Conservation (phyloP, 2,888 invertebrate species). For the Nasonovia ribisnigri region DNA sequence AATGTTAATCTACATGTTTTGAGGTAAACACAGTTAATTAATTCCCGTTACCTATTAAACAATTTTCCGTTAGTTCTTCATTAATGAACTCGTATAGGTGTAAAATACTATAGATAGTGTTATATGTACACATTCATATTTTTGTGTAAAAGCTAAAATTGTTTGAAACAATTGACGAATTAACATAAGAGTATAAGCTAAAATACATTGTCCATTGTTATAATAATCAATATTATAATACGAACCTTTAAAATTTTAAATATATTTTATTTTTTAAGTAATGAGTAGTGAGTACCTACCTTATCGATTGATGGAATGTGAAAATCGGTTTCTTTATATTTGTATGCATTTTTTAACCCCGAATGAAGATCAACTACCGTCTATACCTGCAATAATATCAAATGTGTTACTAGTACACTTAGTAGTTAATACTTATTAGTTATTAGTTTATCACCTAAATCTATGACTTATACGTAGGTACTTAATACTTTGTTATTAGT, state of each 20-base stretch:
- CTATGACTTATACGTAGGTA: too few species aligned
- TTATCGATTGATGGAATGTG: background rate
- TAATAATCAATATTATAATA: background rate
- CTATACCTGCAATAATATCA: too few species aligned
- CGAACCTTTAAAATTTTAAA: background rate
- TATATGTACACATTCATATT: background rate
- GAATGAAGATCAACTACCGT: background rate
- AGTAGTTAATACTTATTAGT: too few species aligned
- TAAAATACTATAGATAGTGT: background rate
- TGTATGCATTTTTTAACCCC: background rate
- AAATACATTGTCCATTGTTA: background rate
- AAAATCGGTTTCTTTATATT: background rate
- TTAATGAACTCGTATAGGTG: background rate
- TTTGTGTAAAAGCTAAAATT: background rate
- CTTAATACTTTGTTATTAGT: too few species aligned
- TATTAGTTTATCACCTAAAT: too few species aligned
- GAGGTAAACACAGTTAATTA: conserved; percentile 19
- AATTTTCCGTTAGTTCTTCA: conserved; percentile 20
- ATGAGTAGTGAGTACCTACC: too few species aligned
- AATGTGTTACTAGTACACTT: too few species aligned
- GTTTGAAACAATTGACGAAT: background rate
- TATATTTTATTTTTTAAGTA: background rate
- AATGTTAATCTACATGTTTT: background rate
- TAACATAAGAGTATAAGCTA: background rate
- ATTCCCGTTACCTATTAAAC: background rate